A percentile compares a stretch with the other conserved stretches of the same genome.
These are phyloP conservation scores for Rhinoptilus africanus DNA, from an alignment of 2,113 vertebrate species.

Conservation along the genomic window DNA sequence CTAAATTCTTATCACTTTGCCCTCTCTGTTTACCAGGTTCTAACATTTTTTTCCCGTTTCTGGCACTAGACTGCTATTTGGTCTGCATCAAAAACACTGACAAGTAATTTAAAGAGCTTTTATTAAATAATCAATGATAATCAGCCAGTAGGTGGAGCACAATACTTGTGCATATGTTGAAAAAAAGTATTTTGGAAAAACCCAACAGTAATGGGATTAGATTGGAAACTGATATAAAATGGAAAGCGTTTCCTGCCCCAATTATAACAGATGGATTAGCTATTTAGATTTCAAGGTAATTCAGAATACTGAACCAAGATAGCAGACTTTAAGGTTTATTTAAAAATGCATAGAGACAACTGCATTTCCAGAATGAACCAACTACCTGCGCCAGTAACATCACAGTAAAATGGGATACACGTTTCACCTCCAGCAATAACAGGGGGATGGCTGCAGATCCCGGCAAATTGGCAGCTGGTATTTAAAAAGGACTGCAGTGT, in stretches of 20 bases:
- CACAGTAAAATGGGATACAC: neutral
- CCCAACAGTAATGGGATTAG: neutral
- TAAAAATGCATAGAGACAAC: neutral
- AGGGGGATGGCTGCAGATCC: neutral
- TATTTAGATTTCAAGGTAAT: neutral
- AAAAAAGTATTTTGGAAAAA: neutral
- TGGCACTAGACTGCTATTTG: neutral
- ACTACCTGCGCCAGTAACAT: neutral
- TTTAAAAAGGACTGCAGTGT: neutral
- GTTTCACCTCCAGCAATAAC: neutral
- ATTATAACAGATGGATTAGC: neutral
- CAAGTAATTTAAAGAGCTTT: neutral
- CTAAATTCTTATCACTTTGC: neutral
- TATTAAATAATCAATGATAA: neutral
- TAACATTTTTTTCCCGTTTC: neutral
- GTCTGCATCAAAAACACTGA: neutral
- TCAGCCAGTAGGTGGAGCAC: slow-evolving; percentile 54
- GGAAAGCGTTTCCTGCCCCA: neutral
- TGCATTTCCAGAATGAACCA: neutral
- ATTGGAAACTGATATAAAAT: neutral
- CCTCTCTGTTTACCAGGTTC: neutral
- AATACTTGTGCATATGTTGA: neutral
- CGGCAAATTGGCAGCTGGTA: neutral
- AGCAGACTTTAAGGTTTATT: neutral
- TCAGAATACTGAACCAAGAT: neutral